These are phyloP conservation scores for Hirtodrosophila cameraria DNA, from an alignment of 2,888 invertebrate genomes.

Conservation along the genomic window DNA sequence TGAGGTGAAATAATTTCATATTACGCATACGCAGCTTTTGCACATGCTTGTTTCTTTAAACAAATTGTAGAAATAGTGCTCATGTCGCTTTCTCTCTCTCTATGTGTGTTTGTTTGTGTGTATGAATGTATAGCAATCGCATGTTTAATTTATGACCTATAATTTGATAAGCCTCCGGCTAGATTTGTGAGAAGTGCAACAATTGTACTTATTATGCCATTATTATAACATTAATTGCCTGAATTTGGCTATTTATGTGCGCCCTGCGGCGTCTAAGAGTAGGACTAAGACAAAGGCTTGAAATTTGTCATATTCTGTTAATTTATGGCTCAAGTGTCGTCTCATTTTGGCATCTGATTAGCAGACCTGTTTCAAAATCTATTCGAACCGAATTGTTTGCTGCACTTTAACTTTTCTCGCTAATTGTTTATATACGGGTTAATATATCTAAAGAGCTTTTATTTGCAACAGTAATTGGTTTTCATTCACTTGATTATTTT, in stretches of 20 bases:
- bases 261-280: conserved; percentile 22
- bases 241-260: conserved; percentile 28
- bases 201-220: conserved; percentile 45
- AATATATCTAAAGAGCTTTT: too few species aligned
- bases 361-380: too few species aligned
- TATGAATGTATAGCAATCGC: conserved; percentile 8
- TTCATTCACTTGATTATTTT: background rate
- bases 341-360: background rate
- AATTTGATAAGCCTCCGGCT: conserved; percentile 44
- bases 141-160: conserved; percentile 55
- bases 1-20: conserved; percentile 28
- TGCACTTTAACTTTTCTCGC: too few species aligned
- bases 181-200: conserved; percentile 26
- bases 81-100: too few species aligned
- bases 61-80: conserved; percentile 16
- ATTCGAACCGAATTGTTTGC: too few species aligned
- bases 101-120: too few species aligned
- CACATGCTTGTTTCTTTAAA: conserved; percentile 10
- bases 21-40: conserved; percentile 62
- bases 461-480: too few species aligned
- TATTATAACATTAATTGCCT: conserved; percentile 55
- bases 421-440: too few species aligned
- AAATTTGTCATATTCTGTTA: conserved; percentile 1
- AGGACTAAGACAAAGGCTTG: background rate
- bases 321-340: conserved; percentile 16